Evolutionary conservation across 2,888 invertebrate species (phyloP), one percentile per base, ranked within the genome.

Genomic region (Drosophila kanekoi): DNA sequence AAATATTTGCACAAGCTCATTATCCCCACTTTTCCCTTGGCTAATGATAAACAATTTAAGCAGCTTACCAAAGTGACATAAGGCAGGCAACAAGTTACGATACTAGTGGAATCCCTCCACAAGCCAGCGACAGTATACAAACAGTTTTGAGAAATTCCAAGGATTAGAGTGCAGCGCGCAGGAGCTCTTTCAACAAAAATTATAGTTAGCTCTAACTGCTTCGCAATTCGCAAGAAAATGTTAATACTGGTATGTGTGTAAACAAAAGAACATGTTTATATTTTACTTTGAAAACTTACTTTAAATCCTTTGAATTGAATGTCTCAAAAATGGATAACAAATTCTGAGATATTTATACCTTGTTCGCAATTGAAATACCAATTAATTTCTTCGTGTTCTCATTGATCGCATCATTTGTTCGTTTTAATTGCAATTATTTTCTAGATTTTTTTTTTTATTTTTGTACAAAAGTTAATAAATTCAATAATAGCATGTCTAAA

Each of bases 401-500:
- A 16, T 48, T 28, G 37, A 37, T 32, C 49, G 41, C 43, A 57
- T 72, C 13, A 38, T 59, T 69, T 56, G 61, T 62, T 74, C 33
- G 11, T 10, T 65, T 59, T 51, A 40, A 56, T 63, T 52, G 28
- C 32, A 51, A 62, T 44, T 63, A 37, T 61, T 47, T 69, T 72
- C 71, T 73, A 82, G 32, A 37, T 43, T 67, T 75, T 69, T 74
- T 74, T 62, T 61, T 74, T 72, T 72, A 23, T n/a, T 67, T 80
- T 74, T 83, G 70, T 83, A 83, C 84, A 83, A 83, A 81, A 80
- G 60, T 77, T 63, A 48, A 69, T 80, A 74, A 77, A 67, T 80
- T 87, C 61, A 66, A 63, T 87, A 85, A 58, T 75, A 40, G 45
- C 56, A 74, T 57, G 58, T 64, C 81, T 80, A 83, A 47, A 47